These are phyloP conservation scores for Diplodus puntazzo DNA, from an alignment of 2,797 vertebrate genomes.

Conservation along the genomic window DNA sequence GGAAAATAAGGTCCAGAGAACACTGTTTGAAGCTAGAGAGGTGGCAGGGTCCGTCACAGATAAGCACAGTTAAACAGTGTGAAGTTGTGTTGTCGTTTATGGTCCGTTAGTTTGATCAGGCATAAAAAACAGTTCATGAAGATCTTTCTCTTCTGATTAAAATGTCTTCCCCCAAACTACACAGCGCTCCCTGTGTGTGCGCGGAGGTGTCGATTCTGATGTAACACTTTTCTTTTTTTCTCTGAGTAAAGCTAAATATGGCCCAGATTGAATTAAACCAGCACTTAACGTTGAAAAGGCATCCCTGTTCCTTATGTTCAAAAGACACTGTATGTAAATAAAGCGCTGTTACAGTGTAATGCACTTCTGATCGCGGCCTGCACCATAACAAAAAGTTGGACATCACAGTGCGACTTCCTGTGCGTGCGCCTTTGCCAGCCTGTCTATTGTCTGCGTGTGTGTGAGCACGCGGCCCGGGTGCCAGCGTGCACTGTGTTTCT, in stretches of 20 bases:
- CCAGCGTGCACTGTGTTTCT: conserved; percentile 45
- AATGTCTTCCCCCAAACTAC: too few species aligned
- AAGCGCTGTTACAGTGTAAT: not conserved
- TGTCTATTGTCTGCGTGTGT: conserved; percentile 31
- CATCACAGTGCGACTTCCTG: conserved; percentile 36
- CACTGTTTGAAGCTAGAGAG: too few species aligned
- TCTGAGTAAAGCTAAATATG: not conserved
- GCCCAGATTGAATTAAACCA: not conserved
- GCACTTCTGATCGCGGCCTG: conserved; percentile 28
- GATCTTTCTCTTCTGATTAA: too few species aligned
- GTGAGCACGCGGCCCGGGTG: conserved; percentile 46
- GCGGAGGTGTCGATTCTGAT: not conserved
- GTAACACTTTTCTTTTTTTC: not conserved
- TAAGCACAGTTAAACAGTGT: too few species aligned
- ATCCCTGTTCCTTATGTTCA: not conserved
- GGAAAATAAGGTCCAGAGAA: too few species aligned
- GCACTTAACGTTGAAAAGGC: not conserved
- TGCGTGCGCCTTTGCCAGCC: conserved; percentile 30
- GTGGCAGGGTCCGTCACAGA: too few species aligned
- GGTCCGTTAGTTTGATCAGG: too few species aligned
- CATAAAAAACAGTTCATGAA: too few species aligned
- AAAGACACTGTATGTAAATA: conserved; percentile 16
- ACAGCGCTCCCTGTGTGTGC: too few species aligned
- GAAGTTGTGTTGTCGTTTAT: too few species aligned
- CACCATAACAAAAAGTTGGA: conserved; percentile 28